Percentiles rank a stretch among this genome's conserved stretches.
These are phyloP conservation scores for Lucilia cuprina DNA, from an alignment of 1,140 invertebrate genomes.

Conservation along the genomic window DNA sequence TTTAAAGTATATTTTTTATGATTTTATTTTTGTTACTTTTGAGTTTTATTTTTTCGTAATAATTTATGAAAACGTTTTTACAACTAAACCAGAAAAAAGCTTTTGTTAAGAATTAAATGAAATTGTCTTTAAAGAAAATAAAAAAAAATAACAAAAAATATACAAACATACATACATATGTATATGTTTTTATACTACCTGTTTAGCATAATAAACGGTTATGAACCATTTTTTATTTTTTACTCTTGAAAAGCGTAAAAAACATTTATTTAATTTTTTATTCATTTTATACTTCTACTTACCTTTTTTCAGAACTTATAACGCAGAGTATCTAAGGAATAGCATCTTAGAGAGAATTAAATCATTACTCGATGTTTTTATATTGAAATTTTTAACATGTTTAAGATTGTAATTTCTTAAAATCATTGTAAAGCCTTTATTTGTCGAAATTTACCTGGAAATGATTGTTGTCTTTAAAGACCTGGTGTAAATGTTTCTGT, in stretches of 20 bases:
- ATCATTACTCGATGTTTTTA: too few species aligned
- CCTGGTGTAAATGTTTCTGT: too few species aligned
- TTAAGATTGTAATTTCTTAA: too few species aligned
- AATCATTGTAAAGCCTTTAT: too few species aligned
- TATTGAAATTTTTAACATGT: too few species aligned
- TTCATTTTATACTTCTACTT: background rate
- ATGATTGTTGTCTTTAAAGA: too few species aligned
- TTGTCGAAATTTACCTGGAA: too few species aligned
- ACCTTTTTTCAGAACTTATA: background rate
- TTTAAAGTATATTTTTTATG: background rate
- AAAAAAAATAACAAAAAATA: background rate
- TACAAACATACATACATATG: too few species aligned
- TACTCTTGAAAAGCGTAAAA: background rate
- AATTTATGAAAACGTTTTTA: constrained; percentile 1
- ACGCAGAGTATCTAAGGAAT: too few species aligned
- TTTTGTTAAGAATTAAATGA: background rate
- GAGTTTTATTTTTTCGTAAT: background rate
- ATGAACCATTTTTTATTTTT: background rate
- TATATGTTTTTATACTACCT: background rate
- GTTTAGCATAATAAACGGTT: constrained; percentile 7
- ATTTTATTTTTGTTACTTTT: background rate
- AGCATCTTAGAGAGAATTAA: too few species aligned
- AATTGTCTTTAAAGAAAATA: background rate
- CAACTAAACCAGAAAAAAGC: background rate
- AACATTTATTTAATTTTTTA: background rate